phyloP scores from a whole-genome alignment of 2,888 invertebrate genomes.

The Gymnosoma rotundatum region DNA sequence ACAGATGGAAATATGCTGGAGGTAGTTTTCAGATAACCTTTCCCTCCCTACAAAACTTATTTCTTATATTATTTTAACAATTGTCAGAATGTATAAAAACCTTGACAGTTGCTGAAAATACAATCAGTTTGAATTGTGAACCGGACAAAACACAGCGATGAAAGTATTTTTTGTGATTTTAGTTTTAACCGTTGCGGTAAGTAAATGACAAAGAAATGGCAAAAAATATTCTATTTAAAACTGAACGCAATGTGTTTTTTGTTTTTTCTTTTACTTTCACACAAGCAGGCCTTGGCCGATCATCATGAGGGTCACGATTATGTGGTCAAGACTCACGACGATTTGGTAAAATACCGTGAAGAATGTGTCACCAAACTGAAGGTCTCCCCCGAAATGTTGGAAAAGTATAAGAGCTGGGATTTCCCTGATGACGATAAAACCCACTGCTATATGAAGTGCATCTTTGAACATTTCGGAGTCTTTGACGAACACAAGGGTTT shows the following conservation, averaged over 20 bases:
- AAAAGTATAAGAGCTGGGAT: conserved; percentile 79
- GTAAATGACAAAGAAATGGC: neutral
- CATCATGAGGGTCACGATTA: conserved; percentile 73
- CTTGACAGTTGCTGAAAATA: conserved; percentile 14
- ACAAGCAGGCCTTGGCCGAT: conserved; percentile 71
- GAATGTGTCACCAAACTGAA: conserved; percentile 75
- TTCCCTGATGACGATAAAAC: conserved; percentile 79
- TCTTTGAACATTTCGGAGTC: conserved; percentile 80
- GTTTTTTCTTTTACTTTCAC: neutral
- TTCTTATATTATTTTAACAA: too few species aligned
- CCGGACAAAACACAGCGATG: conserved; percentile 65
- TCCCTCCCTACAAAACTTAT: conserved; percentile 11
- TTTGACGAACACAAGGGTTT: conserved; percentile 78
- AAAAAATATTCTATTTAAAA: neutral
- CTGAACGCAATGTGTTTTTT: neutral
- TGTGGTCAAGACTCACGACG: conserved; percentile 78
- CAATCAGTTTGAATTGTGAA: conserved; percentile 65
- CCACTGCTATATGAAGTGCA: conserved; percentile 80
- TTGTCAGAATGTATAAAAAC: conserved; percentile 68
- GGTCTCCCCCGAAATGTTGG: conserved; percentile 76
- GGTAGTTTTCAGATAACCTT: conserved; percentile 59
- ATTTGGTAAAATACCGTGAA: conserved; percentile 76
- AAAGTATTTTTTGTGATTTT: conserved; percentile 72
- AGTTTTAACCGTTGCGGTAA: conserved; percentile 71
- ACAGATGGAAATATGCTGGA: conserved; percentile 11